A percentile compares a stretch with the other conserved stretches of the same genome.
These are phyloP conservation scores for Brachypodius melanocephalos DNA, from an alignment of 2,113 vertebrate species.

Conservation along the genomic window DNA sequence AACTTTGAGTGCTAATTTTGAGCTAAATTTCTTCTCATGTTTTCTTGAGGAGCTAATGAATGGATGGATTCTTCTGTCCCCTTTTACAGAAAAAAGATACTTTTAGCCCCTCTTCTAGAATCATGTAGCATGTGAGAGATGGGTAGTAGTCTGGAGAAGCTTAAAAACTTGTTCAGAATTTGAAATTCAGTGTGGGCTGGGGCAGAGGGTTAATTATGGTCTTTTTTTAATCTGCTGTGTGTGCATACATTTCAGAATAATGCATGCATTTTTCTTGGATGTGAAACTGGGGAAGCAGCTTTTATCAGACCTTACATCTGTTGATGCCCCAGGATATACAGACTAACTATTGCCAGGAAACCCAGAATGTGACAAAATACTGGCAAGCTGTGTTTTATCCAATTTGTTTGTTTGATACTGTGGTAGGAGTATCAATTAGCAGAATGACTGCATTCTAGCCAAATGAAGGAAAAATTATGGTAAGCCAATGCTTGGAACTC, in stretches of 20 bases:
- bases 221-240: background rate
- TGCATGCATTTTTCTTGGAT: background rate
- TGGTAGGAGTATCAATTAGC: constrained; percentile 22
- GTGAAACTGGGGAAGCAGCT: background rate
- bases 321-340: background rate
- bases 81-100: background rate
- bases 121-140: background rate
- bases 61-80: background rate
- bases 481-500: background rate
- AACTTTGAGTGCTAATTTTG: background rate
- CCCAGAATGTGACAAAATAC: background rate
- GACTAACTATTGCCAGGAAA: background rate
- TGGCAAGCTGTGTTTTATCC: background rate
- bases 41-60: background rate
- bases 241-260: background rate
- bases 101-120: background rate
- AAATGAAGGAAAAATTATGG: background rate
- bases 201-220: background rate
- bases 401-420: background rate
- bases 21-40: background rate
- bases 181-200: background rate
- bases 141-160: background rate
- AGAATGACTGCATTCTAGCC: background rate
- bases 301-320: constrained; percentile 25
- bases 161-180: background rate